A percentile compares a stretch with the other conserved stretches of the same genome.
Evolutionary conservation across 2,113 vertebrate species (phyloP).

Genomic region (Malurus elegans): DNA sequence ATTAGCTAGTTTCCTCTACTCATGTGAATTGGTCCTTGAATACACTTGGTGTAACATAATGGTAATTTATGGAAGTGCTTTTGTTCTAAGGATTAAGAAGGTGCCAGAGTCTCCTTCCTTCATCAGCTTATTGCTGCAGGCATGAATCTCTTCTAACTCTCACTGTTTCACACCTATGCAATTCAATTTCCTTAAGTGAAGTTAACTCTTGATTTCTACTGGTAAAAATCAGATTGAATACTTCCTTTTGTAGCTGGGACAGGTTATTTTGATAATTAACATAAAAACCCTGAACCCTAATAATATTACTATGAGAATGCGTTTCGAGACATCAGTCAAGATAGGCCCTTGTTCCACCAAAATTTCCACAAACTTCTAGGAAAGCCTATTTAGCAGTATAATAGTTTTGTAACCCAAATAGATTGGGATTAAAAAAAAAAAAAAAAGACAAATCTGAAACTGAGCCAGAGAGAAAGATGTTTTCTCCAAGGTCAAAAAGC

Average conservation of each 20-base stretch:
- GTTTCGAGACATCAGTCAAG: neutral
- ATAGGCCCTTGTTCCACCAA: neutral
- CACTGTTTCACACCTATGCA: neutral
- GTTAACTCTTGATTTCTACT: neutral
- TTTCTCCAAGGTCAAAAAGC: neutral
- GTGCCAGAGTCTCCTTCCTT: conserved; percentile 9
- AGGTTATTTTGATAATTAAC: neutral
- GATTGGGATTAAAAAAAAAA: neutral
- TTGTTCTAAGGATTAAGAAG: conserved; percentile 29
- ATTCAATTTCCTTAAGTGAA: neutral
- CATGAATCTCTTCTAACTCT: neutral
- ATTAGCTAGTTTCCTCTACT: neutral
- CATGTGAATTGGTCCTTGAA: conserved; percentile 19
- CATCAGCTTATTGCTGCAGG: conserved; percentile 9
- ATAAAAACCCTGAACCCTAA: neutral
- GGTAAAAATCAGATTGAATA: neutral
- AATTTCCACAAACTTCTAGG: neutral
- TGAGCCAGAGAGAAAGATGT: neutral
- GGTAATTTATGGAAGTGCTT: conserved; percentile 16
- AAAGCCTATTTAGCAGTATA: neutral
- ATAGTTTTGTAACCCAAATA: neutral
- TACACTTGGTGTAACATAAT: neutral
- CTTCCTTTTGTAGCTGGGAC: neutral
- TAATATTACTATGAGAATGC: neutral
- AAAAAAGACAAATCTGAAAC: neutral